A percentile compares a stretch with the other conserved stretches of the same genome.
Evolutionary conservation across 1,140 invertebrate species (phyloP).

Genomic region (Globodera ellingtonae): DNA sequence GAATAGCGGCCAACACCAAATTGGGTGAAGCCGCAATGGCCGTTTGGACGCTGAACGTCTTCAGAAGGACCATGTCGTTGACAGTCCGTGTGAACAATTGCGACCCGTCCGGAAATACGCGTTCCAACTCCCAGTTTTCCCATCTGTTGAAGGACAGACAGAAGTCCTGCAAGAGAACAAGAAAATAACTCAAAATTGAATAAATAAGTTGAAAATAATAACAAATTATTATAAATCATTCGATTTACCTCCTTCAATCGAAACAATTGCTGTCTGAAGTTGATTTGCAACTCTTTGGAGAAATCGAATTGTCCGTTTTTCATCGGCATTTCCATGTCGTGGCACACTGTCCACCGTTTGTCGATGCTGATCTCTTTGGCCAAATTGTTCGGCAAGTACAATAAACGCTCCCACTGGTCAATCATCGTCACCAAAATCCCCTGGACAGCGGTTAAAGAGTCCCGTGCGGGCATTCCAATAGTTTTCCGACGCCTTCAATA

Average conservation of each 20-base stretch:
- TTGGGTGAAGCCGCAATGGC: slow-evolving; percentile 21
- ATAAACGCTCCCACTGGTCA: slow-evolving; percentile 26
- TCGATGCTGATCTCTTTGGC: slow-evolving; percentile 7
- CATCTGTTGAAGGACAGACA: neutral
- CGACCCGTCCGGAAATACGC: slow-evolving; percentile 20
- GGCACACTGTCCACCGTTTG: slow-evolving; percentile 21
- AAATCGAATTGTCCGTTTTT: slow-evolving; percentile 42
- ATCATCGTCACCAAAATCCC: slow-evolving; percentile 35
- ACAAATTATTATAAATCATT: neutral
- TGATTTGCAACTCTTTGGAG: slow-evolving; percentile 23
- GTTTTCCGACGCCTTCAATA: slow-evolving; percentile 33
- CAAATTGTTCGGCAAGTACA: slow-evolving; percentile 30
- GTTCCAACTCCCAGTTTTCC: slow-evolving; percentile 8
- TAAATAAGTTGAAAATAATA: neutral
- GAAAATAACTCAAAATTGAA: neutral
- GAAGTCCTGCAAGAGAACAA: neutral
- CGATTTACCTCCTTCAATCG: slow-evolving; percentile 26
- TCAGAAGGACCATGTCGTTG: slow-evolving; percentile 22
- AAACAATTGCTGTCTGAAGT: slow-evolving; percentile 20
- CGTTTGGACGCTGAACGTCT: slow-evolving; percentile 17
- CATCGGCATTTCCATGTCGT: slow-evolving; percentile 22
- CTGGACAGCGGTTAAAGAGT: slow-evolving; percentile 23
- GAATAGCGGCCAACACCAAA: slow-evolving; percentile 9
- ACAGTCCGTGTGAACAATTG: slow-evolving; percentile 23
- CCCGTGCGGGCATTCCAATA: slow-evolving; percentile 20